Base-by-base conservation (phyloP, 2,113 vertebrate genomes). In the Probosciger aterrimus region DNA sequence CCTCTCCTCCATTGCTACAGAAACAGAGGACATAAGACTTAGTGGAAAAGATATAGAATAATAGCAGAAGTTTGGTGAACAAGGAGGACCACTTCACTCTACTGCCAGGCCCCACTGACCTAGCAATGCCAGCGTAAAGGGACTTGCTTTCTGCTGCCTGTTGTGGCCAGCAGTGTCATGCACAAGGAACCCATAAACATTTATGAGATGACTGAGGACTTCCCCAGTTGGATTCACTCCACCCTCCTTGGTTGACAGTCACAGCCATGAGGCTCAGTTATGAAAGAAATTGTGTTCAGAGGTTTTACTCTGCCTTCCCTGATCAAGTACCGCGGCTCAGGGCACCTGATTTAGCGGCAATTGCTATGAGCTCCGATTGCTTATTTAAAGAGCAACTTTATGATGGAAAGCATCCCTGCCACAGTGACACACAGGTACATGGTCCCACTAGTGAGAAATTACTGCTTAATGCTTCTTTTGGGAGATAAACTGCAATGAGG, bases 1-100 rank as follows among this genome's bases (percentile, higher is more conserved):
- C 82, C 99, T 98, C 91, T 98, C 98, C 96, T 99, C 99, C 99
- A 99, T 99, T 59, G 99, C 99, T 99, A 96, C 53, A 96, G 91
- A 92, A 96, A 77, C 10, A 86, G 43, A 81, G 24, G 25, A 59
- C 11, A 35, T 14, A 53, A 90, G 13, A 28, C 62, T 96, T 60
- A 77, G 33, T 37, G 41, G 39, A 78, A 92, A 81, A 10, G 9
- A 81, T 55, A 1, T 1, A 43, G 39, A 28, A 17, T 39, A 55
- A 71, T 30, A 69, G 57, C 79, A 57, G 23, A 80, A 83, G 15
- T 71, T 60, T 69, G 59, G n/a, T 70, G 37, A 47, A 82, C 24
- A 44, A 82, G 15, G 55, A 88, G 47, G 71, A 44, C 24, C 12
- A 7, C 19, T 55, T 50, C 60, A 30, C 23, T 59, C 64, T 65